A percentile compares a stretch with the other conserved stretches of the same genome.
phyloP scores from a whole-genome alignment of 2,797 vertebrate genomes.

The Enteromius paludinosus region DNA sequence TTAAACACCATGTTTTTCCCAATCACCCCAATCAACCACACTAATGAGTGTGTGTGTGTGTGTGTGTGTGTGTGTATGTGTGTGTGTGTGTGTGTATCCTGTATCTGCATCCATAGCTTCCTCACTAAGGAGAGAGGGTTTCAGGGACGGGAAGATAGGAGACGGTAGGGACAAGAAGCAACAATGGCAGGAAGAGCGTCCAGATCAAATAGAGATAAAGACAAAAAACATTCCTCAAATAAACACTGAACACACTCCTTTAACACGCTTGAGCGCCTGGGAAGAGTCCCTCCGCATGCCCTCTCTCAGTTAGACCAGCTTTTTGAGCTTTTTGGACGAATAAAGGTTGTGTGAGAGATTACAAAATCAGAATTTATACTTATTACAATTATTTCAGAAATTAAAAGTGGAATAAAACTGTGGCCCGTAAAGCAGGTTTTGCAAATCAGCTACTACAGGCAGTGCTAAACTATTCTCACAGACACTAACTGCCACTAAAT shows the following conservation, averaged over 20 bases:
- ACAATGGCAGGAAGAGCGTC: constrained; percentile 81
- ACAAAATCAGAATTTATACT: background rate
- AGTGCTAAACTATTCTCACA: too few species aligned
- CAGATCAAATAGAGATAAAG: constrained; percentile 73
- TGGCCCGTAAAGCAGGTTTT: background rate
- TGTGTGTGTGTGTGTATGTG: too few species aligned
- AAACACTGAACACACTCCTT: constrained; percentile 66
- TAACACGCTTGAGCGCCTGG: constrained; percentile 17
- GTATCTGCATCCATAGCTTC: constrained; percentile 64
- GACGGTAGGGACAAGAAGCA: constrained; percentile 77
- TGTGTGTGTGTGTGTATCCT: constrained; percentile 62
- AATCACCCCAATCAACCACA: background rate
- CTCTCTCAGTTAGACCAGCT: background rate
- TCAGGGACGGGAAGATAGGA: constrained; percentile 76
- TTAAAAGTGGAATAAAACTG: background rate
- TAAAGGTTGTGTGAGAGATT: background rate
- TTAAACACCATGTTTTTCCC: constrained; percentile 13
- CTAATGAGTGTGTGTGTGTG: constrained; percentile 38
- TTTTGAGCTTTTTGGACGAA: background rate
- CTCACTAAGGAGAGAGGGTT: constrained; percentile 62
- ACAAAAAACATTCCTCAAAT: constrained; percentile 57
- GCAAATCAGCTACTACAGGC: background rate
- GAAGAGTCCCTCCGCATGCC: background rate
- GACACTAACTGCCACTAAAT: background rate
- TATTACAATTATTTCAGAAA: background rate